Conservation (phyloP, 2,113 vertebrate species). For the Podocnemis expansa region DNA sequence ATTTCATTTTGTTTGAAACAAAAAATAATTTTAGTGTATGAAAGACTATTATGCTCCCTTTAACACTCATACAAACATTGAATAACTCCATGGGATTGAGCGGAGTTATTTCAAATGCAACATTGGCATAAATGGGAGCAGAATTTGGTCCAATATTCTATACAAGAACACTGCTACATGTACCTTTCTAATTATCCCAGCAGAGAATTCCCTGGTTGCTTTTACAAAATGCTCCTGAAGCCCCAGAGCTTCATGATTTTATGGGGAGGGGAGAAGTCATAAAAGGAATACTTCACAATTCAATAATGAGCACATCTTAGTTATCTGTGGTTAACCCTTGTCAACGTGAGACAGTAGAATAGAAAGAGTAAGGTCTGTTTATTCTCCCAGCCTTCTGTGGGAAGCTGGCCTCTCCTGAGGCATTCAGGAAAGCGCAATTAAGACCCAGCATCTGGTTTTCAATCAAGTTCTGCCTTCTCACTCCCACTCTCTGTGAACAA, state of each 20-base stretch:
- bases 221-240: conserved; percentile 58
- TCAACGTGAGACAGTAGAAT: not conserved
- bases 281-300: not conserved
- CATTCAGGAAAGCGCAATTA: not conserved
- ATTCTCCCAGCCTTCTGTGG: not conserved
- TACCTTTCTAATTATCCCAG: conserved; percentile 71
- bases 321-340: not conserved
- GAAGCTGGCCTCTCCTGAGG: not conserved
- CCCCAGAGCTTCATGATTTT: conserved; percentile 53
- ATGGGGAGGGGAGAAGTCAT: not conserved
- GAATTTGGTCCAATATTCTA: rapidly evolving
- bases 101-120: not conserved
- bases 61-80: not conserved
- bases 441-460: not conserved
- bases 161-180: rapidly evolving
- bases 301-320: not conserved
- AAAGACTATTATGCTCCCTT: not conserved
- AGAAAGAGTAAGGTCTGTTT: not conserved
- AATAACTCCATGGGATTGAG: no score
- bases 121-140: rapidly evolving
- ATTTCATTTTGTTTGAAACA: not conserved
- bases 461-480: not conserved
- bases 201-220: conserved; percentile 32
- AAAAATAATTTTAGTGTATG: not conserved
- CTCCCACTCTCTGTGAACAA: not conserved